A percentile compares a stretch with the other conserved stretches of the same genome.
These are phyloP conservation scores for Syrista parreyssii DNA, from an alignment of 2,888 invertebrate species.

Conservation along the genomic window DNA sequence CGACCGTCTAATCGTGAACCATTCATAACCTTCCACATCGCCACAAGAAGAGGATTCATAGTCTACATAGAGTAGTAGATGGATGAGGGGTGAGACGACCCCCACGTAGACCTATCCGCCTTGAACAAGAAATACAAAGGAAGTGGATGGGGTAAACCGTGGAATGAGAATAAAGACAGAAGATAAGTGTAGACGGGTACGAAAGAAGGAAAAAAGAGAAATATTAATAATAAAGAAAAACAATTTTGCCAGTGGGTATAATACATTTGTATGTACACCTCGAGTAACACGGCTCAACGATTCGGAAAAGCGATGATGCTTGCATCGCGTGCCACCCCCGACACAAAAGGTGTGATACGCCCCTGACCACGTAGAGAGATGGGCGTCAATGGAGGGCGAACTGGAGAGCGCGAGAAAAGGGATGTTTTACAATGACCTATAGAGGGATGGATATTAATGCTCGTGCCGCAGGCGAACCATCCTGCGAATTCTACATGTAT, in stretches of 20 bases:
- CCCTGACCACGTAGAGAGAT: constrained; percentile 32
- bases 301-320: constrained; percentile 56
- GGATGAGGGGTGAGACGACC: neutral
- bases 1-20: constrained; percentile 46
- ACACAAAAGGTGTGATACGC: constrained; percentile 51
- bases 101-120: neutral
- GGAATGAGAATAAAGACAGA: neutral
- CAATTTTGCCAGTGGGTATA: neutral
- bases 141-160: neutral
- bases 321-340: constrained; percentile 61
- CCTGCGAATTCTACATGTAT: neutral
- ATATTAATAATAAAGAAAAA: neutral
- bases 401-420: constrained; percentile 46
- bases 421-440: constrained; percentile 59
- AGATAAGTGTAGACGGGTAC: neutral
- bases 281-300: neutral
- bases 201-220: neutral
- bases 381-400: constrained; percentile 23
- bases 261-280: neutral
- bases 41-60: constrained; percentile 16
- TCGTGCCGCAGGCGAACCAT: constrained; percentile 38
- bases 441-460: constrained; percentile 50
- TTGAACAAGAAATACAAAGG: neutral
- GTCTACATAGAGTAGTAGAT: neutral
- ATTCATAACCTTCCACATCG: constrained; percentile 46